A percentile compares a stretch with the other conserved stretches of the same genome.
Conservation (phyloP, 2,888 invertebrate species). For the Limulus polyphemus region DNA sequence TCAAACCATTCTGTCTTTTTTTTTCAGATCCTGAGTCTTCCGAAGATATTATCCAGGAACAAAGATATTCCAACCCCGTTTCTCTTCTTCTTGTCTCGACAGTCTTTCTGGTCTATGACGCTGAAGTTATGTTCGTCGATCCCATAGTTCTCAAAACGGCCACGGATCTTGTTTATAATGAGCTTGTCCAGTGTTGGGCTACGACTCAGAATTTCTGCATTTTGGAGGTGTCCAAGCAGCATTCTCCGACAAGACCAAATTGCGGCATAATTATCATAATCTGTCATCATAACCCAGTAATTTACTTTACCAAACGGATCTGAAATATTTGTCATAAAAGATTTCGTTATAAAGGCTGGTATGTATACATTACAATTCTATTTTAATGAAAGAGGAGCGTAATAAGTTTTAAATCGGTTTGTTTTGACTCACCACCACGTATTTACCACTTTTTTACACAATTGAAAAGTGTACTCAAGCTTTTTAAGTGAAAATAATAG, state of each 20-base stretch:
- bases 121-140: conserved; percentile 66
- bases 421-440: too few species aligned
- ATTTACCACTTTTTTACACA: too few species aligned
- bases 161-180: conserved; percentile 57
- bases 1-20: too few species aligned
- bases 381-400: too few species aligned
- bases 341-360: conserved; percentile 28
- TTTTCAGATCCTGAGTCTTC: too few species aligned
- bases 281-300: conserved; percentile 59
- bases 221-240: conserved; percentile 58
- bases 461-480: too few species aligned
- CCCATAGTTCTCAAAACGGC: conserved; percentile 48
- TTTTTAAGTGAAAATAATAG: too few species aligned
- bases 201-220: conserved; percentile 67
- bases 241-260: conserved; percentile 55
- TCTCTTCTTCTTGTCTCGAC: conserved; percentile 31
- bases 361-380: too few species aligned
- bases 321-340: conserved; percentile 44
- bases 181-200: conserved; percentile 56
- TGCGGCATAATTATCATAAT: conserved; percentile 48
- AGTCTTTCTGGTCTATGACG: conserved; percentile 56
- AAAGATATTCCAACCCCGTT: too few species aligned
- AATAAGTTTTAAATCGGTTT: too few species aligned
- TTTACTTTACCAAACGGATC: conserved; percentile 60
- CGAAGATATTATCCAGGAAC: too few species aligned